These are phyloP conservation scores for Agelaius phoeniceus DNA, from an alignment of 2,113 vertebrate species.

Conservation along the genomic window DNA sequence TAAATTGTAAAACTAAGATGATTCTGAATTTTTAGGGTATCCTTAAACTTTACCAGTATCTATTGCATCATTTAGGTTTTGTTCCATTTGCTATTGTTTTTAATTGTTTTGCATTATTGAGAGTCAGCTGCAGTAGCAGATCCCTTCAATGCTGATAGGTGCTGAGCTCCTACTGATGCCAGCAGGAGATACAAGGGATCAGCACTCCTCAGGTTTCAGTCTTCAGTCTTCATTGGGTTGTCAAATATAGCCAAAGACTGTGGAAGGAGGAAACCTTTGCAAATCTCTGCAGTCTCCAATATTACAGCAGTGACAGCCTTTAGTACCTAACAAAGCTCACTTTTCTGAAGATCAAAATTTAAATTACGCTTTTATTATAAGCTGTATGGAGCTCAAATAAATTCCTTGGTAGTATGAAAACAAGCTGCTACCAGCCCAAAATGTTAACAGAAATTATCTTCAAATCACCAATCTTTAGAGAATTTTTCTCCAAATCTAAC, in stretches of 20 bases:
- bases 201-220: background rate
- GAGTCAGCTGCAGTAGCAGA: slow-evolving; percentile 19
- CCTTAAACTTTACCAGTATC: background rate
- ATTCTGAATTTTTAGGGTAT: background rate
- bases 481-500: background rate
- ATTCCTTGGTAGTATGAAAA: background rate
- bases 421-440: background rate
- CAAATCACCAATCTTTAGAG: background rate
- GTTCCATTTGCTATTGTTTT: slow-evolving; percentile 11
- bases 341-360: background rate
- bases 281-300: background rate
- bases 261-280: slow-evolving; percentile 1
- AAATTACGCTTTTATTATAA: background rate
- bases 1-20: background rate
- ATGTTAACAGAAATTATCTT: background rate
- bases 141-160: background rate
- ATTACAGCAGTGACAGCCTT: background rate
- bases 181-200: background rate
- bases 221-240: background rate
- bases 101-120: background rate
- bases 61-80: background rate
- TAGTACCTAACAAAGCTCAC: background rate
- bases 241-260: slow-evolving; percentile 10
- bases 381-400: background rate
- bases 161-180: slow-evolving; percentile 27